Evolutionary conservation across 2,888 invertebrate genomes (phyloP).

Genomic region (Crossocerus cetratus): DNA sequence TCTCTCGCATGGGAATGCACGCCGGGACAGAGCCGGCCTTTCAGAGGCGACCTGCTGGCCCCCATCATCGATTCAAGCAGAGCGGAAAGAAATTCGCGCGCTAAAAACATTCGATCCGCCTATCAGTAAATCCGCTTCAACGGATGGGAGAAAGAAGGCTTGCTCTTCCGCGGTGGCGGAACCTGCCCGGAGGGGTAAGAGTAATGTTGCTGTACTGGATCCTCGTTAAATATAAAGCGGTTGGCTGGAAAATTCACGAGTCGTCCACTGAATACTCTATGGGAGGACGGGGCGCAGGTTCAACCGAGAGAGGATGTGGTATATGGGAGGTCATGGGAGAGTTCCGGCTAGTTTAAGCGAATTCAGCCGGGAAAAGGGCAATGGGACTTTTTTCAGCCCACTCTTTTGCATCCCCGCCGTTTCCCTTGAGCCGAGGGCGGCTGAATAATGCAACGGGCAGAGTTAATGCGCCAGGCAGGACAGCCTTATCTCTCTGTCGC

Average conservation of each 20-base stretch:
- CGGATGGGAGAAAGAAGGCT: no score
- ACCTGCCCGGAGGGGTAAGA: no score
- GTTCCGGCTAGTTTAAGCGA: neutral
- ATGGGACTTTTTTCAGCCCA: neutral
- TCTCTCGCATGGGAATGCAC: neutral
- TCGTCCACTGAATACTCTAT: no score
- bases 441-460: neutral
- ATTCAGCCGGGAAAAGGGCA: neutral
- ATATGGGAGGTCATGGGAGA: no score
- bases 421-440: slow-evolving; percentile 2
- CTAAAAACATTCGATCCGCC: neutral
- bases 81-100: slow-evolving; percentile 10
- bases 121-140: neutral
- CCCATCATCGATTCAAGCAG: slow-evolving; percentile 10
- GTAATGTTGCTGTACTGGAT: no score
- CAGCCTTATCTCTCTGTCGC: slow-evolving; percentile 47
- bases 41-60: neutral
- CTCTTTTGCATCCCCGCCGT: neutral
- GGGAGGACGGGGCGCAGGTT: no score
- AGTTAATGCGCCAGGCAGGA: slow-evolving; percentile 18
- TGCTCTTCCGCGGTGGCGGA: no score
- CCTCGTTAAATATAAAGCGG: no score
- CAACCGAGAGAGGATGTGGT: no score
- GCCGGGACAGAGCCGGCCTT: neutral
- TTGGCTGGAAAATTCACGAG: no score